A percentile compares a stretch with the other conserved stretches of the same genome.
phyloP scores from a whole-genome alignment of 30 jellyfish, hydroid and myxozoan species.

The Turritopsis rubra region DNA sequence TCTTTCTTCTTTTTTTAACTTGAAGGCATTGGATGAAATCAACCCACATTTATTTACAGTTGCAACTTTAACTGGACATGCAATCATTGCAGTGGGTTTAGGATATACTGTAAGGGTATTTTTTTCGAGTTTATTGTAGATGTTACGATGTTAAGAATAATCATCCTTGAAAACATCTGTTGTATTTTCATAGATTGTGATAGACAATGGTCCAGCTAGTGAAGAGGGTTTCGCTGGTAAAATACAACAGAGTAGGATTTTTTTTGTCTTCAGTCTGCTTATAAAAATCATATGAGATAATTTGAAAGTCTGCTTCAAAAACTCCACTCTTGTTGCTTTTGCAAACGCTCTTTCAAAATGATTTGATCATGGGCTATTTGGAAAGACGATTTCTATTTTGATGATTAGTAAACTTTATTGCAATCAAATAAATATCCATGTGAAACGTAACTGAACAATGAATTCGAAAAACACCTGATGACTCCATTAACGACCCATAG shows the following conservation, averaged over 20 bases:
- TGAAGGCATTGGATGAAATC: conserved; percentile 64
- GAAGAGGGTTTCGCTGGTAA: conserved; percentile 56
- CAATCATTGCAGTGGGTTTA: conserved; percentile 67
- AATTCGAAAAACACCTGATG: no score
- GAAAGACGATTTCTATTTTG: no score
- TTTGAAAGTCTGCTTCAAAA: no score
- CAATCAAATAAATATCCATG: no score
- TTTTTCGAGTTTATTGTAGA: not conserved
- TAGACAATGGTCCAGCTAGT: conserved; percentile 93
- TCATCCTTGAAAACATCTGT: no score
- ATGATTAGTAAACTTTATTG: no score
- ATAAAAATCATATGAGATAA: no score
- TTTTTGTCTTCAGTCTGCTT: not conserved
- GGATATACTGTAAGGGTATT: conserved; percentile 56
- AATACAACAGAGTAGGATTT: conserved; percentile 55
- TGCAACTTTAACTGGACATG: conserved; percentile 97
- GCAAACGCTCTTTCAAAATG: no score
- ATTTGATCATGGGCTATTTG: no score
- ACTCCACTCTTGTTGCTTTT: no score
- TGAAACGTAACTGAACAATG: no score
- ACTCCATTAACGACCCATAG: no score
- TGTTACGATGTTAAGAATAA: not conserved
- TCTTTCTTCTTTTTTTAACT: not conserved
- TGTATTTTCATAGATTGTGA: conserved; percentile 42
- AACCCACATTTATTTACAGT: conserved; percentile 90